Evolutionary conservation across 2,113 vertebrate genomes (phyloP).

Genomic region (Neolamprologus fasciatus): DNA sequence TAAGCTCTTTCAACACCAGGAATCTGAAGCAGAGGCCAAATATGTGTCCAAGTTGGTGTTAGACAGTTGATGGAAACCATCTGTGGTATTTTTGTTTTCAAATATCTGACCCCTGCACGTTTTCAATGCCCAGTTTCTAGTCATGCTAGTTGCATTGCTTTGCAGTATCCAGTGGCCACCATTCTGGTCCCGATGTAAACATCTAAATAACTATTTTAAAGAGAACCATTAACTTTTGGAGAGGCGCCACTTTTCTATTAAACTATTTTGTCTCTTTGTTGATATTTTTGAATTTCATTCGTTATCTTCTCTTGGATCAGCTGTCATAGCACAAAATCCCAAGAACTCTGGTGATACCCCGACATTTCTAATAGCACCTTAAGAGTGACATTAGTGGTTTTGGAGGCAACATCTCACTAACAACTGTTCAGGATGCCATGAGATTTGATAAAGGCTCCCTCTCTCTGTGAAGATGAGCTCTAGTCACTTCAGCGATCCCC

Average conservation of each 20-base stretch:
- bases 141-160: not conserved
- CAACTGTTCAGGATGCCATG: not conserved
- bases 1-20: slow-evolving; percentile 51
- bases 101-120: slow-evolving; percentile 7
- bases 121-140: not conserved
- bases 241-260: not conserved
- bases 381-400: not conserved
- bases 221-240: not conserved
- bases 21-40: slow-evolving; percentile 47
- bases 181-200: not conserved
- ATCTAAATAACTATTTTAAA: not conserved
- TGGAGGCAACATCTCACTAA: not conserved
- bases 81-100: slow-evolving; percentile 39
- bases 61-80: slow-evolving; percentile 61
- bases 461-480: not conserved
- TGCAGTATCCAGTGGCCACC: not conserved
- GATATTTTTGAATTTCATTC: not conserved
- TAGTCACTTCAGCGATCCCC: not conserved
- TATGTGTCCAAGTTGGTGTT: slow-evolving; percentile 48
- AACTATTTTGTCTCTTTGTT: not conserved
- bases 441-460: not conserved
- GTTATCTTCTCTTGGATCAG: not conserved
- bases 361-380: not conserved
- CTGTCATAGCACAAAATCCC: not conserved
- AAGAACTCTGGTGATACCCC: not conserved